Percentiles rank a stretch among this genome's conserved stretches.
Conservation (phyloP, 2,797 vertebrate genomes). For the Myotis pilosus region DNA sequence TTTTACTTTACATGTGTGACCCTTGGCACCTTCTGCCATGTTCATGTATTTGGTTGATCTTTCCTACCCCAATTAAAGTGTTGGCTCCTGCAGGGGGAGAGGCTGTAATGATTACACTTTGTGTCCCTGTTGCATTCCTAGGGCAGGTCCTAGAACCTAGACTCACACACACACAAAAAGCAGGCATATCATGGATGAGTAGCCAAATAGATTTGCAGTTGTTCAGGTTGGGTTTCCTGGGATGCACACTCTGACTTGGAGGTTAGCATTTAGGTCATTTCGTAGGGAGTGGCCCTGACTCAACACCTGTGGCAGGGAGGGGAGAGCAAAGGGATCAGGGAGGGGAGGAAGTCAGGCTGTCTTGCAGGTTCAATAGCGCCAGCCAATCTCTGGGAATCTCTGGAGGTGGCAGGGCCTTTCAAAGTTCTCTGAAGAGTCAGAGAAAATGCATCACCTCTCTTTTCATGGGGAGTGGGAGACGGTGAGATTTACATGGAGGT, state of each 20-base stretch:
- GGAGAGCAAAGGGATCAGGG: neutral
- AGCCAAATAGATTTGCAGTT: neutral
- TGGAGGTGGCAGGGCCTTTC: neutral
- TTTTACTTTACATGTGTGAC: neutral
- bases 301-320: neutral
- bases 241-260: neutral
- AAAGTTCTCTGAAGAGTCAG: neutral
- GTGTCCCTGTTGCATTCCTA: neutral
- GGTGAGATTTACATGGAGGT: neutral
- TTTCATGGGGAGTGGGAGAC: conserved; percentile 6
- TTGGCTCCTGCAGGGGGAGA: neutral
- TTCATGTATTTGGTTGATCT: neutral
- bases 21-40: neutral
- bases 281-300: neutral
- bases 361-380: neutral
- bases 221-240: neutral
- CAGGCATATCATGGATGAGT: neutral
- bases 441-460: neutral
- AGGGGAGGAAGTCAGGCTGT: neutral
- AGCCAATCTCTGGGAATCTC: neutral
- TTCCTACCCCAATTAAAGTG: neutral
- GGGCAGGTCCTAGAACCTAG: neutral
- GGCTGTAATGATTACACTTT: neutral
- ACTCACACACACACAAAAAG: neutral
- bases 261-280: neutral